Percentiles rank a stretch among this genome's conserved stretches.
Conservation (phyloP, 2,797 vertebrate genomes). For the Notolabrus celidotus region DNA sequence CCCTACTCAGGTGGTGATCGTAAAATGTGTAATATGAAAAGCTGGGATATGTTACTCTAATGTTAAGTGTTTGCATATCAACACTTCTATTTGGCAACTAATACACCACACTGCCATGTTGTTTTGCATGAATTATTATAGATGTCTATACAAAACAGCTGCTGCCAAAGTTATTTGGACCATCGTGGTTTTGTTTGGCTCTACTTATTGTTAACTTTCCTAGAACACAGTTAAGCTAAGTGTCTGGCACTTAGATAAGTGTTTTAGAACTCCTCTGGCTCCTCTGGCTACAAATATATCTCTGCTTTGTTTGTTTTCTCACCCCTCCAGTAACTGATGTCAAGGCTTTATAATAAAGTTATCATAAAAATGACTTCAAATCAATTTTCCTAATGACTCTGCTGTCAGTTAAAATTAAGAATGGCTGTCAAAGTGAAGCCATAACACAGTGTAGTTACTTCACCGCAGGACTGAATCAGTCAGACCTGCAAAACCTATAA, state of each 20-base stretch:
- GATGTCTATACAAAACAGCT: too few species aligned
- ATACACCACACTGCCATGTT: too few species aligned
- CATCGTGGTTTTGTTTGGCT: slow-evolving; percentile 3
- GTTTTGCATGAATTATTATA: too few species aligned
- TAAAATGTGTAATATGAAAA: too few species aligned
- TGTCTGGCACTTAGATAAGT: slow-evolving; percentile 11
- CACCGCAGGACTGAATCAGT: slow-evolving; percentile 16
- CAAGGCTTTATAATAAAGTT: slow-evolving; percentile 6
- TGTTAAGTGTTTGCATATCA: too few species aligned
- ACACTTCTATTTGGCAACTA: too few species aligned
- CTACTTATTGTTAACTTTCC: slow-evolving; percentile 1
- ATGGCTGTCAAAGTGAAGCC: slow-evolving; percentile 11
- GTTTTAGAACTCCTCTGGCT: slow-evolving; percentile 13
- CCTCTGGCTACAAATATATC: slow-evolving; percentile 6
- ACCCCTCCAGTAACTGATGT: background rate
- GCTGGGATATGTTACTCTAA: too few species aligned
- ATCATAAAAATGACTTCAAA: slow-evolving; percentile 15
- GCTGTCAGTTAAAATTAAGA: slow-evolving; percentile 23
- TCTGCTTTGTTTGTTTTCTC: slow-evolving; percentile 17
- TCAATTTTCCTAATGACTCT: slow-evolving; percentile 14
- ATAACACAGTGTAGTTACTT: slow-evolving; percentile 3
- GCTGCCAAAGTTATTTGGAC: too few species aligned
- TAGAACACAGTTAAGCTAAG: slow-evolving; percentile 7
- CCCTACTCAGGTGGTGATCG: too few species aligned
- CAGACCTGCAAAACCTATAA: slow-evolving; percentile 33